Base-by-base conservation (phyloP, 2,113 vertebrate species). In the Pampusana beccarii region DNA sequence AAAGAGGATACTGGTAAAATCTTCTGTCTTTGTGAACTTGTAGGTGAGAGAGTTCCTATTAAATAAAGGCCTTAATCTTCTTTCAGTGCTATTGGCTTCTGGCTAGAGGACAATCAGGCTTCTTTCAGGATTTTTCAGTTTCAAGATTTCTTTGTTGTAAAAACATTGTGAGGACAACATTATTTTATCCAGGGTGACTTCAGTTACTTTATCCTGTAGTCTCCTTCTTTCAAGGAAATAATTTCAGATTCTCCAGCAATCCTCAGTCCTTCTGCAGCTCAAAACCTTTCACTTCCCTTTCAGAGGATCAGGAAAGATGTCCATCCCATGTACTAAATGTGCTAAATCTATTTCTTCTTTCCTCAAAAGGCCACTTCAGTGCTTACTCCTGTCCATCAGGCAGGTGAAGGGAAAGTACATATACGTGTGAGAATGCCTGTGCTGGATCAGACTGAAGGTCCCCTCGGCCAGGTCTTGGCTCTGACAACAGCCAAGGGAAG, bases 401-500 rank as follows among this genome's bases (percentile, higher is more conserved):
- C 25, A 61, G 57, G n/a, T 61, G 40, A 82, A 61, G 31, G 24
- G 14, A 44, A 60, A 66, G n/a, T 20, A n/a, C 0, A 1, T n/a
- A n/a, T 0, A 0, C 2, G 2, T 61, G 14, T 36, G 31, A 92
- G 40, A 87, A 16, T 1, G 6, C 17, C 38, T 69, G 9, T 25
- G 4, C 20, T 79, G 42, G 17, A 60, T 74, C 20, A 67, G 20
- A 62, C 10, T 70, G 46, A 50, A 71, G 31, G 48, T 60, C 44
- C 28, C 17, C 42, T 72, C 16, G 13, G 44, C 38, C 36, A 1
- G 0, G 2, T 44, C 74, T 75, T 82, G 71, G 19, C 58, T 90
- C 62, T 79, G 36, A 81, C 16, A 83, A 70, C 48, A 0, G 2
- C 31, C 58, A 73, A 73, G 40, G 36, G 66, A 88, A 93, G 67